Conservation (phyloP, 2,888 invertebrate genomes). For the Pollenia angustigena region DNA sequence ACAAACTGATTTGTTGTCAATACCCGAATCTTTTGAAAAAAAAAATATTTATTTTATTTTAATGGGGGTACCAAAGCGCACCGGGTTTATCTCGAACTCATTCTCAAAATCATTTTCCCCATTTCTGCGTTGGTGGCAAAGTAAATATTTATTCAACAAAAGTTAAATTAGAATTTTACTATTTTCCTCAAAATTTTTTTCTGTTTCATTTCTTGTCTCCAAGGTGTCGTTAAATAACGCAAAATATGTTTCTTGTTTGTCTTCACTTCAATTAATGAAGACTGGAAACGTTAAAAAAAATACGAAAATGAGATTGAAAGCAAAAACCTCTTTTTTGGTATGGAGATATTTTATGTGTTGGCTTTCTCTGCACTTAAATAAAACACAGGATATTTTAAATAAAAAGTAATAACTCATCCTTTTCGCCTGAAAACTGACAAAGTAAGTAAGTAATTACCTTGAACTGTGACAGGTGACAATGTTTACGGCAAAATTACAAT, state of each 20-base stretch:
- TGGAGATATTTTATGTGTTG: neutral
- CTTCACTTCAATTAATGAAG: neutral
- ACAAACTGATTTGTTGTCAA: too few relatives aligned
- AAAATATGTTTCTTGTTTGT: neutral
- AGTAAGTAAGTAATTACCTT: neutral
- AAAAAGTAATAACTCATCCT: neutral
- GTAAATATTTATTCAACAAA: slow-evolving; percentile 21
- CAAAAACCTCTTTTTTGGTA: neutral
- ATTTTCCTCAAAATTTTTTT: neutral
- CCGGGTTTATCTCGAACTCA: neutral
- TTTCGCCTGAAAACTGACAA: neutral
- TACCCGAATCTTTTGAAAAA: too few relatives aligned
- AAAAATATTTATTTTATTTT: too few relatives aligned
- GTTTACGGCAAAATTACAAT: slow-evolving; percentile 3
- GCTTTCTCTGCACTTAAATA: neutral
- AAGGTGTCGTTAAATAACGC: slow-evolving; percentile 17
- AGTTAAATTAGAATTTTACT: slow-evolving; percentile 4
- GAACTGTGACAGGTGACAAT: slow-evolving; percentile 26
- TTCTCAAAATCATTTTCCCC: neutral
- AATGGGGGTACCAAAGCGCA: too few relatives aligned
- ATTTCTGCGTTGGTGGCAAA: neutral
- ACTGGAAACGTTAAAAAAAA: neutral
- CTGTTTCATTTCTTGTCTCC: neutral
- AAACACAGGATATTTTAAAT: neutral
- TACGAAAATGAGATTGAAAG: neutral